Percentiles rank a stretch among this genome's conserved stretches.
These are phyloP conservation scores for Endomychus coccineus DNA, from an alignment of 2,888 invertebrate genomes.

Conservation along the genomic window DNA sequence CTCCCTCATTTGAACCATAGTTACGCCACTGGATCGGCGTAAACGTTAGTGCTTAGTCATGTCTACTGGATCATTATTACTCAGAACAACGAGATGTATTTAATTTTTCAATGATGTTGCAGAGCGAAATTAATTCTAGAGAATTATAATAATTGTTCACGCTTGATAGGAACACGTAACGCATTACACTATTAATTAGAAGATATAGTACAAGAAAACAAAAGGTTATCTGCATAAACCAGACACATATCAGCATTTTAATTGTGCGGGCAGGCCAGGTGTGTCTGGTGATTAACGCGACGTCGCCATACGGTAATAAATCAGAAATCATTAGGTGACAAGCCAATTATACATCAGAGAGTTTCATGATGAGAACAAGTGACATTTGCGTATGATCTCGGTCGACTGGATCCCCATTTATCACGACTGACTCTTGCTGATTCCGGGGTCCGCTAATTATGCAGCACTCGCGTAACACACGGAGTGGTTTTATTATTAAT, in stretches of 20 bases:
- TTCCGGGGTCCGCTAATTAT: background rate
- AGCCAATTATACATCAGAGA: conserved; percentile 33
- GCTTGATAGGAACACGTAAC: background rate
- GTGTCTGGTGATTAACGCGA: conserved; percentile 31
- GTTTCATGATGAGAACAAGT: conserved; percentile 27
- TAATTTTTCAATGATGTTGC: too few species aligned
- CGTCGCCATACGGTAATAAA: conserved; percentile 31
- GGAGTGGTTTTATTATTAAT: too few species aligned
- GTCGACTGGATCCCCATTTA: conserved; percentile 27
- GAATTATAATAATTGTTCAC: too few species aligned
- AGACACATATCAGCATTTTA: background rate
- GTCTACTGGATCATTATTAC: too few species aligned
- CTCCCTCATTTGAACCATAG: too few species aligned
- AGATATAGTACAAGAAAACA: background rate
- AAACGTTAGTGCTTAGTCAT: too few species aligned
- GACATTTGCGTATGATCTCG: conserved; percentile 30
- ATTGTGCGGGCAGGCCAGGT: conserved; percentile 24
- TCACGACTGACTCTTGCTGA: conserved; percentile 15
- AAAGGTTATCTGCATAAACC: background rate
- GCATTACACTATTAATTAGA: background rate
- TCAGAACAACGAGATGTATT: too few species aligned
- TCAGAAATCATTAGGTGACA: conserved; percentile 37
- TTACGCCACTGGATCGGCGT: too few species aligned
- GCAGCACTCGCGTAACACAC: background rate
- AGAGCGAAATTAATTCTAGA: too few species aligned